A percentile compares a stretch with the other conserved stretches of the same genome.
Evolutionary conservation across 2,797 vertebrate species (phyloP).

Genomic region (Meda fulgida): DNA sequence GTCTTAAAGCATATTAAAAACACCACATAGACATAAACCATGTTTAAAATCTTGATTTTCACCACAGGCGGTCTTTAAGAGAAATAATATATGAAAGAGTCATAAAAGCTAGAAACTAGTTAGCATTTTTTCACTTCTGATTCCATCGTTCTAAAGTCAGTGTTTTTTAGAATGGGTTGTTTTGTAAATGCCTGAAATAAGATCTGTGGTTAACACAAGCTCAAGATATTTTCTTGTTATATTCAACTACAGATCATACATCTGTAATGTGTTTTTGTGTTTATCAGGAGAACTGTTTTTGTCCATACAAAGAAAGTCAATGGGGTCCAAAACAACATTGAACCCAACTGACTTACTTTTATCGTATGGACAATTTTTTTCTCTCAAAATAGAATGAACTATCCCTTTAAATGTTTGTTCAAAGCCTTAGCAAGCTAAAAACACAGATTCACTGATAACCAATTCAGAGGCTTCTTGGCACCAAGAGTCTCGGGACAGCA

Average conservation of each 20-base stretch:
- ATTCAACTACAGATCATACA: background rate
- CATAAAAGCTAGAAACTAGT: background rate
- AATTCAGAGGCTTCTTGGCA: constrained; percentile 31
- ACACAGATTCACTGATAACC: constrained; percentile 31
- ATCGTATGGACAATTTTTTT: background rate
- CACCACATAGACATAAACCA: background rate
- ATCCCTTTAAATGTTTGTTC: background rate
- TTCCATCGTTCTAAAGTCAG: background rate
- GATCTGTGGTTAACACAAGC: background rate
- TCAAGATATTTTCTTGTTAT: background rate
- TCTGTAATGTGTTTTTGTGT: background rate
- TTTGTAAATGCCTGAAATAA: background rate
- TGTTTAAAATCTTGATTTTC: background rate
- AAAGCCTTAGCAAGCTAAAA: background rate
- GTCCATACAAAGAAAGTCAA: background rate
- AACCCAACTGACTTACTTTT: background rate
- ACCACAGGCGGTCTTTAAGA: background rate
- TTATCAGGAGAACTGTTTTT: background rate
- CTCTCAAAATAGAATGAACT: too few species aligned
- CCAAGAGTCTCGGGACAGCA: constrained; percentile 33
- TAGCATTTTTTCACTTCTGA: background rate
- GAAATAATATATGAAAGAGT: background rate
- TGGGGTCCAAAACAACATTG: background rate
- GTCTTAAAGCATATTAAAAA: background rate
- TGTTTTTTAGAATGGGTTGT: background rate